These are phyloP conservation scores for Heterochromis multidens DNA, from an alignment of 2,113 vertebrate species.

Conservation along the genomic window DNA sequence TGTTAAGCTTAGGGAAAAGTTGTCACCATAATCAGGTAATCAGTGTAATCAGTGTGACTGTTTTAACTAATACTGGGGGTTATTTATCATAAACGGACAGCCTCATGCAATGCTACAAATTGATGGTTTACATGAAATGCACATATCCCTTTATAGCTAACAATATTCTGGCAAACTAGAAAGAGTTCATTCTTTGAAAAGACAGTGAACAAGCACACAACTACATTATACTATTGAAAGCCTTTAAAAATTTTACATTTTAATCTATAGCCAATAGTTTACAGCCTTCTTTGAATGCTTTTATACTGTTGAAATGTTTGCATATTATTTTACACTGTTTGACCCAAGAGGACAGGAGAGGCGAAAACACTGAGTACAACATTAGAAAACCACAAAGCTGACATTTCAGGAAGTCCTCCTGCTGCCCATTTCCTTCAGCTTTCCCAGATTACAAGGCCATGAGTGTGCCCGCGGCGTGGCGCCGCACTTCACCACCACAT, in stretches of 20 bases:
- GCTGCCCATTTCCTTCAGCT: conserved; percentile 16
- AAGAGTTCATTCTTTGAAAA: neutral
- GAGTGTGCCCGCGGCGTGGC: neutral
- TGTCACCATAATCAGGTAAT: too few relatives aligned
- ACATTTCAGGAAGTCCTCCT: conserved; percentile 38
- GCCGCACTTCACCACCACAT: conserved; percentile 25
- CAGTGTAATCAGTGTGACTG: too few relatives aligned
- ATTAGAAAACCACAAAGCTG: neutral
- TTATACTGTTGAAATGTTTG: neutral
- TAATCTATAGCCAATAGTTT: neutral
- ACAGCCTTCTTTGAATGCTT: neutral
- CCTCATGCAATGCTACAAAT: neutral
- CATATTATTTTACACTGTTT: neutral
- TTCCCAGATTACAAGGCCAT: conserved; percentile 41
- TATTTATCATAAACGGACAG: neutral
- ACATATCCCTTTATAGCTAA: neutral
- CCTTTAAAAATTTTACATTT: neutral
- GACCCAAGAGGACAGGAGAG: neutral
- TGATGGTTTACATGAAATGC: neutral
- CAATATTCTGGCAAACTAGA: neutral
- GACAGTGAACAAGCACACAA: neutral
- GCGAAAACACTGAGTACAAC: neutral
- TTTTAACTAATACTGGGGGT: too few relatives aligned
- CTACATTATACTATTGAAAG: neutral
- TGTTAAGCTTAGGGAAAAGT: too few relatives aligned